A percentile compares a stretch with the other conserved stretches of the same genome.
These are phyloP conservation scores for Daptonema setosum DNA, from an alignment of 2,888 invertebrate species.

Conservation along the genomic window DNA sequence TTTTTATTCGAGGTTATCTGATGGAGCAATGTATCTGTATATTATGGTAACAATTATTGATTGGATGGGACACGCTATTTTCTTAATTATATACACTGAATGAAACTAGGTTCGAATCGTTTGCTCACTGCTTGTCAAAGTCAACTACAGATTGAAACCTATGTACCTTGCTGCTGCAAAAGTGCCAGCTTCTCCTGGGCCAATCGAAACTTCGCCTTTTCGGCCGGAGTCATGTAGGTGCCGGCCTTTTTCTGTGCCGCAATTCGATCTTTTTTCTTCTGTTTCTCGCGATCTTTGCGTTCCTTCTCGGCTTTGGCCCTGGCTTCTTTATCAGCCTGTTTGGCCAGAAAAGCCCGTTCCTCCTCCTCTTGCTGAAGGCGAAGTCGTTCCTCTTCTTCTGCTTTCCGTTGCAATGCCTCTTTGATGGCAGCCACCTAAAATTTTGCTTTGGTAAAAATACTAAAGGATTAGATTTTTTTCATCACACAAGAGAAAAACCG, in stretches of 20 bases:
- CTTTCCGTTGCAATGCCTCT: conserved; percentile 28
- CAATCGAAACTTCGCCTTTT: conserved; percentile 61
- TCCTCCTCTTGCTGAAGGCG: conserved; percentile 46
- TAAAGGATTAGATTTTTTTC: not conserved
- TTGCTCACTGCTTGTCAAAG: too few relatives aligned
- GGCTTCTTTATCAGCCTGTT: conserved; percentile 2
- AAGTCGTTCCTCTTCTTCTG: conserved; percentile 41
- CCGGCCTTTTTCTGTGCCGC: conserved; percentile 87
- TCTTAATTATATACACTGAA: too few relatives aligned
- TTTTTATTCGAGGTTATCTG: too few relatives aligned
- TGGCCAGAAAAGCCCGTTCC: conserved; percentile 22
- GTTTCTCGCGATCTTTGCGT: conserved; percentile 61
- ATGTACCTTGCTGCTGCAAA: conserved; percentile 67
- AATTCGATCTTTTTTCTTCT: conserved; percentile 72
- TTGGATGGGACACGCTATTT: too few relatives aligned
- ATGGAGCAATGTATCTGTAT: too few relatives aligned
- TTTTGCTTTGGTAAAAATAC: not conserved
- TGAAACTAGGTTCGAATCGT: too few relatives aligned
- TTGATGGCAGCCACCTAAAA: conserved; percentile 27
- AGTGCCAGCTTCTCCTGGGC: conserved; percentile 70
- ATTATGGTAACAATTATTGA: too few relatives aligned
- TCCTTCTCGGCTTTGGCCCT: conserved; percentile 58
- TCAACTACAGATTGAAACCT: too few relatives aligned
- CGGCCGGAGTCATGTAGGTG: conserved; percentile 70
- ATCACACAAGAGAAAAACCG: not conserved